A percentile compares a stretch with the other conserved stretches of the same genome.
Evolutionary conservation across 2,113 vertebrate genomes (phyloP).

Genomic region (Scartelaos histophorus): DNA sequence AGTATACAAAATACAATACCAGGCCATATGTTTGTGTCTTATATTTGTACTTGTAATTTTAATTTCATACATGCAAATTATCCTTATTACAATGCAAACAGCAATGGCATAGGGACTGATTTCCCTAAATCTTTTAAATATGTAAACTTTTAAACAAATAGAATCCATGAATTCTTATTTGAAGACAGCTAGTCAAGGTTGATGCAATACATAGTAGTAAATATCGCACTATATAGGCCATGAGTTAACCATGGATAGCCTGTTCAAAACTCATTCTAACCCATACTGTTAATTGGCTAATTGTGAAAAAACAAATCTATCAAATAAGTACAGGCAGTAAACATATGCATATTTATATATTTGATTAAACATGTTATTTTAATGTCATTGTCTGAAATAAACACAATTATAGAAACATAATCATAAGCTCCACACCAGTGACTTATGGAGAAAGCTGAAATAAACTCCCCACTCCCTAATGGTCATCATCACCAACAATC

Average conservation of each 20-base stretch:
- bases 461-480: conserved; percentile 27
- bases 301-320: no score
- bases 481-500: background rate
- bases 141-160: background rate
- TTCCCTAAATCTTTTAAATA: background rate
- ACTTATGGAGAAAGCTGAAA: conserved; percentile 5
- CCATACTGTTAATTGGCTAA: no score
- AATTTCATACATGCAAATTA: background rate
- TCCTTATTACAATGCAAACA: background rate
- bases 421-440: conserved; percentile 4
- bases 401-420: background rate
- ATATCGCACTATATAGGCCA: no score
- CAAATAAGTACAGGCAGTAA: no score
- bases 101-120: background rate
- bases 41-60: background rate
- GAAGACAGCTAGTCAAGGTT: background rate
- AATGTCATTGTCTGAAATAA: background rate
- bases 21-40: background rate
- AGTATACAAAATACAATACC: background rate
- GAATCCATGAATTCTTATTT: background rate
- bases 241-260: no score
- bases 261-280: no score
- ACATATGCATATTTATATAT: no score
- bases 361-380: no score
- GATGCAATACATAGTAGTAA: no score